phyloP scores from a whole-genome alignment of 2,113 vertebrate species.

The Syngnathoides biaculeatus region DNA sequence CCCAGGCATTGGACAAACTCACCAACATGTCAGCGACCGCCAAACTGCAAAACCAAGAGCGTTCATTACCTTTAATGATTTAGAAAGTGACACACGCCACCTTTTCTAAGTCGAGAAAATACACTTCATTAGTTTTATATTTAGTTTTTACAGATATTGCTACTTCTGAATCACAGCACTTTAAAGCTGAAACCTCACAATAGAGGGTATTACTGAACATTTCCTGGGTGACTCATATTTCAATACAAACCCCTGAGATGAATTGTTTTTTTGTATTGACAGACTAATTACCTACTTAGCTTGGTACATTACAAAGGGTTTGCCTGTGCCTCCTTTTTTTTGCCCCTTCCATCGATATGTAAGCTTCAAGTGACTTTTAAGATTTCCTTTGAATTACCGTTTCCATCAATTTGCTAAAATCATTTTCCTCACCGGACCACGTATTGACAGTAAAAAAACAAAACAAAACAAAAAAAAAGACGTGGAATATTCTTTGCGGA shows the following conservation, averaged over 20 bases:
- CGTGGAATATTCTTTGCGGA: too few species aligned
- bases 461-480: too few species aligned
- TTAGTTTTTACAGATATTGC: background rate
- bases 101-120: background rate
- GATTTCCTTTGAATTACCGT: background rate
- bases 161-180: background rate
- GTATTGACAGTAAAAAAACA: too few species aligned
- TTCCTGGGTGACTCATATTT: background rate
- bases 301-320: background rate
- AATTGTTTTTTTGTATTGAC: background rate
- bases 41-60: slow-evolving; percentile 68
- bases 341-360: background rate
- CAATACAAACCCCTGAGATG: background rate
- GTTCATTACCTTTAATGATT: background rate
- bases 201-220: background rate
- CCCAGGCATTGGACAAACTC: slow-evolving; percentile 91
- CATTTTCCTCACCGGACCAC: too few species aligned
- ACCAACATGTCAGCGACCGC: slow-evolving; percentile 95
- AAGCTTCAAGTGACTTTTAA: background rate
- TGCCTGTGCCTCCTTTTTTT: background rate
- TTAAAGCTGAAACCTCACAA: background rate
- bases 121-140: too few species aligned
- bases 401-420: background rate
- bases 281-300: background rate
- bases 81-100: background rate